Evolutionary conservation across 1,140 invertebrate species (phyloP).

Genomic region (Potamilus streckersoni): DNA sequence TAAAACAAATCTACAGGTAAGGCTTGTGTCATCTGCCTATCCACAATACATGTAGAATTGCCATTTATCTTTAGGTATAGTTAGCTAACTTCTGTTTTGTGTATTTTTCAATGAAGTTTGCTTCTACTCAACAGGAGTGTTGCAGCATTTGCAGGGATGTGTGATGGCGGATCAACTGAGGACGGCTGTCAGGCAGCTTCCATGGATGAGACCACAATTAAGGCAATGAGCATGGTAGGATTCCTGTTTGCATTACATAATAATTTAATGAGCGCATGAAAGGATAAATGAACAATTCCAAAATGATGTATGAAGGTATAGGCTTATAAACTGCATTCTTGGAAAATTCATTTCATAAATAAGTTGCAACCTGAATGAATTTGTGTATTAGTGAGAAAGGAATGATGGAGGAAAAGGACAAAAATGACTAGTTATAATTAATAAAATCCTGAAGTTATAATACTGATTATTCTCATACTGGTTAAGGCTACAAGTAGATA

Average conservation of each 20-base stretch:
- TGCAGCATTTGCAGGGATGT: constrained; percentile 94
- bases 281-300: no score
- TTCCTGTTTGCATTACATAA: background rate
- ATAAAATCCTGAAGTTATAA: no score
- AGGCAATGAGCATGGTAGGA: constrained; percentile 90
- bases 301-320: no score
- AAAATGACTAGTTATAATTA: no score
- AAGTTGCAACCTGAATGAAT: no score
- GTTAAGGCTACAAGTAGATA: no score
- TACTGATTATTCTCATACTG: no score
- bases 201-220: constrained; percentile 97
- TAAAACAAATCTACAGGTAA: background rate
- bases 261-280: no score
- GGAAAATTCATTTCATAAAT: no score
- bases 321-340: no score
- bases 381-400: no score
- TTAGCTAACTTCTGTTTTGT: background rate
- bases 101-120: background rate
- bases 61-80: background rate
- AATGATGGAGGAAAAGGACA: no score
- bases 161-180: constrained; percentile 96
- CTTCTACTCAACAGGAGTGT: constrained; percentile 65
- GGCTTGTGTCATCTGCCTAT: background rate
- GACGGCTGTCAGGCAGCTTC: constrained; percentile 96
- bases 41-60: background rate